Conservation (phyloP, 1,140 invertebrate genomes). For the Drosophila serrata region DNA sequence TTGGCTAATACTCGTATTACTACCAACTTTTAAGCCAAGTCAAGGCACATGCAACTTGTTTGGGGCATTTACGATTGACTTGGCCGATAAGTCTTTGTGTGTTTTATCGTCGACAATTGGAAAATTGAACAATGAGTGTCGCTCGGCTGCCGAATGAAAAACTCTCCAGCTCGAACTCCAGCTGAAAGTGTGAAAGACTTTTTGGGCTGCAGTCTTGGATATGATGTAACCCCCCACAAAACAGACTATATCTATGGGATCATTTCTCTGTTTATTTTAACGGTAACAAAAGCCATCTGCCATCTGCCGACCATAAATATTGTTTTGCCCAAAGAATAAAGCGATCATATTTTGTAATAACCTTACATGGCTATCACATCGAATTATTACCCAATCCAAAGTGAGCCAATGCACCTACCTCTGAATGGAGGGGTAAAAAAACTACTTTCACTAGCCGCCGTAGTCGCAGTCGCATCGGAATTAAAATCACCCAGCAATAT, state of each 20-base stretch:
- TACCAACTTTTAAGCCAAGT: slow-evolving; percentile 28
- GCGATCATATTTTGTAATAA: slow-evolving; percentile 54
- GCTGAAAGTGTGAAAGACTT: slow-evolving; percentile 57
- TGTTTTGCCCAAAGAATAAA: slow-evolving; percentile 55
- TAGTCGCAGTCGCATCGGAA: slow-evolving; percentile 27
- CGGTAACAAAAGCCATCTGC: slow-evolving; percentile 26
- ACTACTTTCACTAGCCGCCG: slow-evolving; percentile 57
- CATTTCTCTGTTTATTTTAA: slow-evolving; percentile 38
- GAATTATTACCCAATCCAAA: slow-evolving; percentile 42
- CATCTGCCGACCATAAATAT: slow-evolving; percentile 43
- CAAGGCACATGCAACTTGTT: slow-evolving; percentile 67
- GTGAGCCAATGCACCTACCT: slow-evolving; percentile 21
- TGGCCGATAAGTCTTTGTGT: slow-evolving; percentile 68
- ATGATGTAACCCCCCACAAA: slow-evolving; percentile 50
- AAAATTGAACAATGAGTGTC: slow-evolving; percentile 78
- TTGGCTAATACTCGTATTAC: slow-evolving; percentile 32
- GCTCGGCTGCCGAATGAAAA: slow-evolving; percentile 27
- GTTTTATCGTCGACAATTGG: slow-evolving; percentile 75
- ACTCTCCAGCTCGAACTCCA: slow-evolving; percentile 1
- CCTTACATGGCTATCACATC: slow-evolving; percentile 19
- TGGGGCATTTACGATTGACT: slow-evolving; percentile 64
- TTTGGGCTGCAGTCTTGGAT: slow-evolving; percentile 23
- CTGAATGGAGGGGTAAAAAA: slow-evolving; percentile 10
- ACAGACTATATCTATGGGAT: slow-evolving; percentile 8
- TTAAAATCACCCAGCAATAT: slow-evolving; percentile 54